These are phyloP conservation scores for Centropristis striata DNA, from an alignment of 2,113 vertebrate species.

Conservation along the genomic window DNA sequence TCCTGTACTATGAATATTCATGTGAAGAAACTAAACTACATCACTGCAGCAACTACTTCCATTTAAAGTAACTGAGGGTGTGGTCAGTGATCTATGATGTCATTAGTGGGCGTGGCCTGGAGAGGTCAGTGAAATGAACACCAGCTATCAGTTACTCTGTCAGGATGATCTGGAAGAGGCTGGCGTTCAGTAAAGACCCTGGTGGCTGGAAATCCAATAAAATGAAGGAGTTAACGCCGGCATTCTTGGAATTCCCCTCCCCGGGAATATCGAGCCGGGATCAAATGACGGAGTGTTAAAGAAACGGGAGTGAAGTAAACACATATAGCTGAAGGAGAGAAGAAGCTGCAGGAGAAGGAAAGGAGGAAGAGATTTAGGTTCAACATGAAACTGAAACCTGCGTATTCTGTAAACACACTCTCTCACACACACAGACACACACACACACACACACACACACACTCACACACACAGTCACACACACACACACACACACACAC, in stretches of 20 bases:
- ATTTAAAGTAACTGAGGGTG: no score
- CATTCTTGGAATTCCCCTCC: slow-evolving; percentile 68
- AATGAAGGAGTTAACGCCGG: slow-evolving; percentile 42
- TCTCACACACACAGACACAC: slow-evolving; percentile 27
- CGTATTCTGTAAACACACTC: no score
- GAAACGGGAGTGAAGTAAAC: slow-evolving; percentile 42
- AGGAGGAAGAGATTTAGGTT: slow-evolving; percentile 21
- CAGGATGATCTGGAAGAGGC: neutral
- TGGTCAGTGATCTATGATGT: neutral
- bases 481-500: no score
- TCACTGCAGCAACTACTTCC: no score
- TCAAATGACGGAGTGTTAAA: slow-evolving; percentile 55
- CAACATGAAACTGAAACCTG: no score
- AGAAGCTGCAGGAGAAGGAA: slow-evolving; percentile 4
- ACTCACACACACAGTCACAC: slow-evolving; percentile 27
- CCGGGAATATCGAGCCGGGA: slow-evolving; percentile 49
- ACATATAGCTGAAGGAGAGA: neutral
- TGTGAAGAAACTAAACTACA: no score
- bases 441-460: slow-evolving; percentile 34
- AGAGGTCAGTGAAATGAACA: neutral
- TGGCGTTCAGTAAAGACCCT: no score
- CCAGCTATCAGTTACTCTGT: slow-evolving; percentile 27
- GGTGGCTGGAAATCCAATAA: slow-evolving; percentile 66
- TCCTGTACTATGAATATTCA: no score
- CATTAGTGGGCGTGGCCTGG: neutral